Conservation (phyloP, 2,797 vertebrate species). For the Sebastes melanostomus region DNA sequence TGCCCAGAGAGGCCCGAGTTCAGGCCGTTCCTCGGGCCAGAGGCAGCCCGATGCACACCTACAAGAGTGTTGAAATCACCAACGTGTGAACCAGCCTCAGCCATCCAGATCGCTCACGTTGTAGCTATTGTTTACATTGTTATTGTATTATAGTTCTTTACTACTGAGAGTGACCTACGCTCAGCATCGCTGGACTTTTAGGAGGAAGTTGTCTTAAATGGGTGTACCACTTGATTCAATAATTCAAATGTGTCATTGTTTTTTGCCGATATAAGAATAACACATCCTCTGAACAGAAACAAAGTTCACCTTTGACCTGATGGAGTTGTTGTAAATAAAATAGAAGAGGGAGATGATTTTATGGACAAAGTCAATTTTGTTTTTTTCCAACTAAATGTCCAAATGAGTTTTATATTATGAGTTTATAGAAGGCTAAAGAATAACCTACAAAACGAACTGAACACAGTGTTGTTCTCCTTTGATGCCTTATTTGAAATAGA, state of each 20-base stretch:
- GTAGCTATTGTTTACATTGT: slow-evolving; percentile 54
- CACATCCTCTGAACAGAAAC: background rate
- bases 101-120: background rate
- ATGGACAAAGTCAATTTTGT: background rate
- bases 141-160: slow-evolving; percentile 34
- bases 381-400: background rate
- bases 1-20: slow-evolving; percentile 77
- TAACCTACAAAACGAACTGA: background rate
- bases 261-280: background rate
- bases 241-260: background rate
- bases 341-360: background rate
- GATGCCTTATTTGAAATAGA: slow-evolving; percentile 53
- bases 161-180: slow-evolving; percentile 35
- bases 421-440: background rate
- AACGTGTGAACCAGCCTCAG: slow-evolving; percentile 73
- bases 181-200: background rate
- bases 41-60: slow-evolving; percentile 80
- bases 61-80: slow-evolving; percentile 81
- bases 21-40: slow-evolving; percentile 73
- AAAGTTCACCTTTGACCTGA: background rate
- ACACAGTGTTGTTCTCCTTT: slow-evolving; percentile 15
- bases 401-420: slow-evolving; percentile 31
- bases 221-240: background rate
- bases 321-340: background rate
- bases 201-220: background rate